phyloP scores from a whole-genome alignment of 2,113 vertebrate genomes.

The Sarotherodon lohbergeri region DNA sequence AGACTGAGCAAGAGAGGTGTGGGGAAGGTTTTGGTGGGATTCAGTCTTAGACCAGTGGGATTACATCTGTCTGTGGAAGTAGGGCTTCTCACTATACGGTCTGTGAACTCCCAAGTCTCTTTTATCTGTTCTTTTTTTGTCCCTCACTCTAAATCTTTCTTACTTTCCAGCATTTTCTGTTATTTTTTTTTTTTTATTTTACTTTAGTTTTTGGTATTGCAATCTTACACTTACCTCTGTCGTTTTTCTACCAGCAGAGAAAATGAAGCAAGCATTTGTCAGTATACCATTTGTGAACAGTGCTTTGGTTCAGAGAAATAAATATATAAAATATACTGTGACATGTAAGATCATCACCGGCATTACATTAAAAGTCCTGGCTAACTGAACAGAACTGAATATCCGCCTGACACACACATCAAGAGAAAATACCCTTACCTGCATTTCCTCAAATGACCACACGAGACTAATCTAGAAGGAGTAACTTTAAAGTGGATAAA shows the following conservation, averaged over 20 bases:
- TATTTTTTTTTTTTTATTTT: not conserved
- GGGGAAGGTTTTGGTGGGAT: conserved; percentile 7
- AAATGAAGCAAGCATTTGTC: not conserved
- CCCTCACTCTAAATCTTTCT: not conserved
- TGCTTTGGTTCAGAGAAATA: not conserved
- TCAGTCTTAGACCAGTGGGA: conserved; percentile 9
- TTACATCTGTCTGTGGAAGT: conserved; percentile 33
- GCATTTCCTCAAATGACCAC: not conserved
- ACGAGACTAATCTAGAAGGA: not conserved
- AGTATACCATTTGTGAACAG: not conserved
- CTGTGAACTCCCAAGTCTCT: conserved; percentile 29
- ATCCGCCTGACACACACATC: not conserved
- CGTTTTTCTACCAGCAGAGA: not conserved
- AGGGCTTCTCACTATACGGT: conserved; percentile 31
- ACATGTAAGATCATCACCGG: not conserved
- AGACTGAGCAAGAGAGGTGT: not conserved
- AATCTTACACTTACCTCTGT: not conserved
- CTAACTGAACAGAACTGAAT: not conserved
- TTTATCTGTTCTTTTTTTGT: conserved; percentile 21
- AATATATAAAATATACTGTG: not conserved
- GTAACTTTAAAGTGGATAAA: not conserved
- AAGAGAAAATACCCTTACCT: not conserved
- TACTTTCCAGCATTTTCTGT: not conserved
- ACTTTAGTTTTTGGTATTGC: not conserved
- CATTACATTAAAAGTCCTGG: not conserved